Percentiles rank a stretch among this genome's conserved stretches.
These are phyloP conservation scores for Smithornis capensis DNA, from an alignment of 2,113 vertebrate genomes.

Conservation along the genomic window DNA sequence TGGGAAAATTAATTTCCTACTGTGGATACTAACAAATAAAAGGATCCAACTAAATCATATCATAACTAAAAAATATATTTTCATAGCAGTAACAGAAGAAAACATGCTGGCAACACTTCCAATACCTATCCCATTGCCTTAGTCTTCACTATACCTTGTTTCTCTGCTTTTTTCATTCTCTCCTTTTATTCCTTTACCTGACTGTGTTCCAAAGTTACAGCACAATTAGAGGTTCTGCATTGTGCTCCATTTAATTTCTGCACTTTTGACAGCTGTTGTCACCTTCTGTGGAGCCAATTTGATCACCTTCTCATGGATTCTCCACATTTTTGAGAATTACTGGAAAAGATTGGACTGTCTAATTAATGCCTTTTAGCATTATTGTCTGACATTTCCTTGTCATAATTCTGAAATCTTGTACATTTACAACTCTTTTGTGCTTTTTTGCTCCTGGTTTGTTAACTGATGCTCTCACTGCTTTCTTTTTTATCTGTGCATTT, in stretches of 20 bases:
- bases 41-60: neutral
- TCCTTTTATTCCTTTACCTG: neutral
- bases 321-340: neutral
- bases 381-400: neutral
- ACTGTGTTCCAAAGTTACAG: neutral
- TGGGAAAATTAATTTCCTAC: neutral
- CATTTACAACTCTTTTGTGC: neutral
- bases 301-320: neutral
- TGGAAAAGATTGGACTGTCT: neutral
- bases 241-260: neutral
- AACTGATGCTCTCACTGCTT: neutral
- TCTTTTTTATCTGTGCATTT: neutral
- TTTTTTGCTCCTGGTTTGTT: neutral
- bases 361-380: neutral
- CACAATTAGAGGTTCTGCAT: neutral
- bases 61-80: neutral
- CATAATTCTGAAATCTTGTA: neutral
- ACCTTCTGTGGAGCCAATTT: neutral
- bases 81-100: neutral
- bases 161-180: neutral
- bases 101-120: neutral
- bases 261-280: neutral
- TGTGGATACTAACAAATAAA: neutral
- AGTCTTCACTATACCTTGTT: neutral
- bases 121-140: neutral